A percentile compares a stretch with the other conserved stretches of the same genome.
Evolutionary conservation across 2,888 invertebrate genomes (phyloP).

Genomic region (Matsumyia berberina): DNA sequence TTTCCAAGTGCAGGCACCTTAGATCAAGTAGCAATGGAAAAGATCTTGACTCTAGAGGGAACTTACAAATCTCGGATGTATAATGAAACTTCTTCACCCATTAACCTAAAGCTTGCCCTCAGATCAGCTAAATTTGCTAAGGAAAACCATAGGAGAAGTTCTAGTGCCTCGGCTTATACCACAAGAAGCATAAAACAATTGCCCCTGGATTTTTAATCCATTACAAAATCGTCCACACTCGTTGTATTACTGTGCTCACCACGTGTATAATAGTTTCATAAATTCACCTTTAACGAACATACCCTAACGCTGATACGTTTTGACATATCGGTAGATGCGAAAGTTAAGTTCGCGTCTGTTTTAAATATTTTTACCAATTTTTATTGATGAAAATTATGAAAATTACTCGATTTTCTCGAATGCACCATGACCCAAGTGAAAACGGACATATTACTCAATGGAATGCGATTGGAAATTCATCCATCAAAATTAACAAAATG

Average conservation of each 20-base stretch:
- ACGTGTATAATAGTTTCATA: neutral
- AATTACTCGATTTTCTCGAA: conserved; percentile 17
- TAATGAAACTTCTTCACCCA: too few relatives aligned
- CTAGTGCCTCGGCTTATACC: too few relatives aligned
- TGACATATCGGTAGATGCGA: conserved; percentile 54
- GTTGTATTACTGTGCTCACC: neutral
- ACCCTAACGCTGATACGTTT: conserved; percentile 9
- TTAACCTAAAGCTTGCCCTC: too few relatives aligned
- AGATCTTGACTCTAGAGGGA: too few relatives aligned
- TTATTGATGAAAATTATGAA: conserved; percentile 60
- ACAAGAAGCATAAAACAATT: too few relatives aligned
- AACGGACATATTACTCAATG: conserved; percentile 52
- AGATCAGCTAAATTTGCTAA: too few relatives aligned
- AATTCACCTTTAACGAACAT: neutral
- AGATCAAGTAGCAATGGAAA: too few relatives aligned
- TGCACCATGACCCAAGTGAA: conserved; percentile 50
- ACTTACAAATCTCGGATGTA: too few relatives aligned
- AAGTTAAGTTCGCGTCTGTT: conserved; percentile 55
- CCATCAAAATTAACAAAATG: conserved; percentile 61
- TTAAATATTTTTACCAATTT: conserved; percentile 39
- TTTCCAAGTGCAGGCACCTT: too few relatives aligned
- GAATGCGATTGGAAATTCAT: conserved; percentile 56
- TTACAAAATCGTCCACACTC: too few relatives aligned
- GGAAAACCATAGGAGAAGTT: too few relatives aligned
- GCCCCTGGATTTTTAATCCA: too few relatives aligned